Conservation (phyloP, 1,140 invertebrate genomes). For the Solen grandis region DNA sequence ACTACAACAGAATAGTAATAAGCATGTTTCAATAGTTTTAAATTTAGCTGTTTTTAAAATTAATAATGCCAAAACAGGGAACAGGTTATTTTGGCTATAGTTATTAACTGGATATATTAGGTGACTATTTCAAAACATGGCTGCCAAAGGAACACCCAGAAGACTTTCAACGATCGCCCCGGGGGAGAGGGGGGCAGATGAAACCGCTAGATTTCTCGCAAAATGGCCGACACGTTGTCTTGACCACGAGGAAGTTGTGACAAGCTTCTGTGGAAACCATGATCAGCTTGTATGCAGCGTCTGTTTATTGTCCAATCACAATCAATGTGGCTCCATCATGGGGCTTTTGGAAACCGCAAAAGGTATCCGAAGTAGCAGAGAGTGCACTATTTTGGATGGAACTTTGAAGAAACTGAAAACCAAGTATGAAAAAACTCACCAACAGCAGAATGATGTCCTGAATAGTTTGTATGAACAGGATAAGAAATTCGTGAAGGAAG, state of each 20-base stretch:
- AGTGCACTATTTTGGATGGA: constrained; percentile 8
- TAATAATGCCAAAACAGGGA: too few species aligned
- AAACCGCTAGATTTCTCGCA: constrained; percentile 30
- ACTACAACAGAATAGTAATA: too few species aligned
- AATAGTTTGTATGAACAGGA: constrained; percentile 9
- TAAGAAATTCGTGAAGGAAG: constrained; percentile 25
- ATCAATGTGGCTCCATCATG: constrained; percentile 9
- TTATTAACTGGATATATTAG: too few species aligned
- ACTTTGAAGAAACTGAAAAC: constrained; percentile 17
- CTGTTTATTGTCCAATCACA: constrained; percentile 30
- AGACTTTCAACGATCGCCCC: background rate
- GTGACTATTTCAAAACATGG: too few species aligned
- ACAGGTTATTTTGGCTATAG: too few species aligned
- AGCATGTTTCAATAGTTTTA: too few species aligned
- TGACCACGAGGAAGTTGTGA: constrained; percentile 38
- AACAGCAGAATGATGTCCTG: constrained; percentile 22
- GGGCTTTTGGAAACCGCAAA: constrained; percentile 31
- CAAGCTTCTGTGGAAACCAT: constrained; percentile 30
- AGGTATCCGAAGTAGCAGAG: constrained; percentile 22
- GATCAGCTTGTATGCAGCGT: constrained; percentile 43
- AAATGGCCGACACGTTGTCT: constrained; percentile 47
- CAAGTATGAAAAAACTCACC: constrained; percentile 31
- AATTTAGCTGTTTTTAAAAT: too few species aligned
- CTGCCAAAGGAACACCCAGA: too few species aligned
- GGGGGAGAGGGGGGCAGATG: constrained; percentile 7